A percentile compares a stretch with the other conserved stretches of the same genome.
phyloP scores from a whole-genome alignment of 1,140 invertebrate genomes.

The Ladona fulva region DNA sequence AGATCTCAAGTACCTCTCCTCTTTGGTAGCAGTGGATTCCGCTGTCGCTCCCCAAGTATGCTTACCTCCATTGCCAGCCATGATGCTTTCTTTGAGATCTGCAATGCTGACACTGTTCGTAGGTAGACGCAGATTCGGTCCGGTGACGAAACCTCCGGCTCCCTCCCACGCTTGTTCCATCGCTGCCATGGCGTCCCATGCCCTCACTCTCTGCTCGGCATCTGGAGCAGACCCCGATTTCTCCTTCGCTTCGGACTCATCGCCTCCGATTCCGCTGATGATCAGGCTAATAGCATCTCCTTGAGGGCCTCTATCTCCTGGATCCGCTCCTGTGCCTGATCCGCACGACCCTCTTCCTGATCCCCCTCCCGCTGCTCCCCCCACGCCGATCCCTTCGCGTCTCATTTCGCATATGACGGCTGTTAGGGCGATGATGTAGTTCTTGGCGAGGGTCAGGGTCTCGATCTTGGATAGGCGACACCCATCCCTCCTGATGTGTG shows the following conservation, averaged over 20 bases:
- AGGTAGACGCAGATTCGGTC: neutral
- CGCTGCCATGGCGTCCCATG: neutral
- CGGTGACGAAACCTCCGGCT: neutral
- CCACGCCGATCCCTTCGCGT: conserved; percentile 36
- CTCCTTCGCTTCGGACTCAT: neutral
- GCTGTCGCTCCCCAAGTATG: neutral
- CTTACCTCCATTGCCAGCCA: neutral
- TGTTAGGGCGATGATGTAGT: conserved; percentile 87
- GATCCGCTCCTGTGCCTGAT: neutral
- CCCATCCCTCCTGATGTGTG: conserved; percentile 78
- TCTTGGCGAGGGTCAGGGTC: conserved; percentile 82
- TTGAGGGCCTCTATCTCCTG: neutral
- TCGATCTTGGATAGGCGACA: conserved; percentile 80
- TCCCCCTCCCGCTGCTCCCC: neutral
- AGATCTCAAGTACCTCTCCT: neutral
- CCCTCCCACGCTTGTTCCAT: neutral
- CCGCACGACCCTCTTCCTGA: neutral
- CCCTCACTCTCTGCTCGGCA: neutral
- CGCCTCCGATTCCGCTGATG: neutral
- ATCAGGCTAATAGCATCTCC: neutral
- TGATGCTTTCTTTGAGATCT: neutral
- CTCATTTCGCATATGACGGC: conserved; percentile 73
- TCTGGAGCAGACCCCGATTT: neutral
- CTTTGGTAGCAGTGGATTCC: neutral
- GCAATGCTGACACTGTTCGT: neutral